Conservation (phyloP, 1,140 invertebrate species). For the Lordiphosa stackelbergi region DNA sequence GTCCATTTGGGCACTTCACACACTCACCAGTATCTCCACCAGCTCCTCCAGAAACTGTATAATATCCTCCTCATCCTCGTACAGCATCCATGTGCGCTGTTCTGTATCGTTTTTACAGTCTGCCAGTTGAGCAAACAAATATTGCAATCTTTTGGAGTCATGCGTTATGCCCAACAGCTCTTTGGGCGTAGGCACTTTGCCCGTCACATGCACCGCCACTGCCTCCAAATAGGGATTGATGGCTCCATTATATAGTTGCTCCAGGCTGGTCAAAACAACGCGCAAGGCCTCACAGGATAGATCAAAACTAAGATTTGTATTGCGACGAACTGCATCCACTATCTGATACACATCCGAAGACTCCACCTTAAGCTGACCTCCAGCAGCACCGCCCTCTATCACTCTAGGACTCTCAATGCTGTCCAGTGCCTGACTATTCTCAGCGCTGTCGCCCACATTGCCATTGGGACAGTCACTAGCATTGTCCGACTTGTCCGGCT, state of each 20-base stretch:
- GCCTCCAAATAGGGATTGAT: conserved; percentile 79
- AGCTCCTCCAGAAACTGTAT: conserved; percentile 89
- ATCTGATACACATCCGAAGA: conserved; percentile 83
- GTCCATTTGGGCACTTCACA: neutral
- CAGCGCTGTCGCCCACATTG: conserved; percentile 54
- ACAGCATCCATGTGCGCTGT: conserved; percentile 94
- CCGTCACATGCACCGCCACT: conserved; percentile 70
- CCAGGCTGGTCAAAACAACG: conserved; percentile 85
- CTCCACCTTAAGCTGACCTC: conserved; percentile 62
- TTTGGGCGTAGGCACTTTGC: conserved; percentile 73
- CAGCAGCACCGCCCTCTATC: conserved; percentile 1
- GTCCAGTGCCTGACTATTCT: conserved; percentile 70
- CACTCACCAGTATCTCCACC: conserved; percentile 88
- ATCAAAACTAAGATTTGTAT: conserved; percentile 91
- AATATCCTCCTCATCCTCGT: conserved; percentile 93
- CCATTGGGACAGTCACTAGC: conserved; percentile 54
- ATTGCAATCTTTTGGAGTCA: conserved; percentile 87
- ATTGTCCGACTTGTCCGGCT: conserved; percentile 57
- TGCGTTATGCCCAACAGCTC: conserved; percentile 80
- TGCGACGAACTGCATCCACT: conserved; percentile 86
- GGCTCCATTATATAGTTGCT: conserved; percentile 80
- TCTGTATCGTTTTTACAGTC: conserved; percentile 95
- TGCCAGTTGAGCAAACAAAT: conserved; percentile 88
- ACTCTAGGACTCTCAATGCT: conserved; percentile 65
- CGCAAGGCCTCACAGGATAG: conserved; percentile 90